Percentiles rank a stretch among this genome's conserved stretches.
These are phyloP conservation scores for Gymnocypris eckloni DNA, from an alignment of 2,797 vertebrate genomes.

Conservation along the genomic window DNA sequence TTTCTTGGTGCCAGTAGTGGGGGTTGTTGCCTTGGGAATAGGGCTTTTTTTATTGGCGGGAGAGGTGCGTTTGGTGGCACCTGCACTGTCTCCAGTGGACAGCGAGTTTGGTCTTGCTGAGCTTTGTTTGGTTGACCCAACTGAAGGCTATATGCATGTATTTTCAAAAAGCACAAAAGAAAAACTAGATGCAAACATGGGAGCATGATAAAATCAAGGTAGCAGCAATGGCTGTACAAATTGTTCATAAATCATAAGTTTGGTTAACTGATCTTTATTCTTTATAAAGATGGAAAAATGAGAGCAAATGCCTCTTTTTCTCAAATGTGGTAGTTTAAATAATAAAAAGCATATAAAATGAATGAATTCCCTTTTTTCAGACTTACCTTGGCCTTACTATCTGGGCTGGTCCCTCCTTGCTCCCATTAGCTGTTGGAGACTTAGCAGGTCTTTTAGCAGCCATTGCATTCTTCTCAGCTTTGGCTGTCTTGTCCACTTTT, in stretches of 20 bases:
- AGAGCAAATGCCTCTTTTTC: background rate
- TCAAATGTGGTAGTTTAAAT: conserved; percentile 36
- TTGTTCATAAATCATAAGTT: conserved; percentile 24
- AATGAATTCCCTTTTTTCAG: background rate
- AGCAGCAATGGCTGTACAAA: conserved; percentile 35
- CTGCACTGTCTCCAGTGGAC: conserved; percentile 74
- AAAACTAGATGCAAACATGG: conserved; percentile 52
- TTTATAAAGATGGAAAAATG: conserved; percentile 22
- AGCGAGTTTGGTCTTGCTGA: conserved; percentile 79
- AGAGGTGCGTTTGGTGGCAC: conserved; percentile 81
- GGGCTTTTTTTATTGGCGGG: conserved; percentile 88
- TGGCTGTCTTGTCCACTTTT: conserved; percentile 73
- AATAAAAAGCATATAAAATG: conserved; percentile 18
- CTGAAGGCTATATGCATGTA: conserved; percentile 80
- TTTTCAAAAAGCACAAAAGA: conserved; percentile 61
- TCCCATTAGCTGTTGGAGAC: conserved; percentile 75
- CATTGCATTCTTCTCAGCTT: conserved; percentile 67
- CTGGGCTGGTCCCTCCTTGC: conserved; percentile 84
- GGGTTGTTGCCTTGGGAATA: conserved; percentile 74
- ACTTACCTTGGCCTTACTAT: conserved; percentile 91
- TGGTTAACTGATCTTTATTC: conserved; percentile 15
- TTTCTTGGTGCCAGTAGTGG: conserved; percentile 81
- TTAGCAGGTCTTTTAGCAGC: conserved; percentile 71
- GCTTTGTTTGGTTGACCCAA: conserved; percentile 81
- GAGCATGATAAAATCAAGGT: conserved; percentile 51